phyloP scores from a whole-genome alignment of 1,140 invertebrate species.

The Tribolium castaneum region DNA sequence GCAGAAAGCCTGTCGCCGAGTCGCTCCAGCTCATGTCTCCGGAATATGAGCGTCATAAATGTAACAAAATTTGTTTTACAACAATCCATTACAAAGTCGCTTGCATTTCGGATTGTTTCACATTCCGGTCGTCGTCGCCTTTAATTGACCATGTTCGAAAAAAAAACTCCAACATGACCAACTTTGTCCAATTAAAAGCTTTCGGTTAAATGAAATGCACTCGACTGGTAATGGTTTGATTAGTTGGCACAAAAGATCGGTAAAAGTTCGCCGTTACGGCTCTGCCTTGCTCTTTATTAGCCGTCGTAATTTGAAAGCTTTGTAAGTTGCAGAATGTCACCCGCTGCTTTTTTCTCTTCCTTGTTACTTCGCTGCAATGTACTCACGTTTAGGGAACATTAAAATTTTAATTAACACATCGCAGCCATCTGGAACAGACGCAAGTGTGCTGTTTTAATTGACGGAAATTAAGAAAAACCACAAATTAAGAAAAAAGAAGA shows the following conservation, averaged over 20 bases:
- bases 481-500: background rate
- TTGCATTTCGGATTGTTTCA: background rate
- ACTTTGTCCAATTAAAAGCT: slow-evolving; percentile 34
- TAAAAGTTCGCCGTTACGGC: slow-evolving; percentile 12
- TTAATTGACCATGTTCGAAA: slow-evolving; percentile 1
- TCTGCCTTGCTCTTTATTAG: slow-evolving; percentile 2
- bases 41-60: slow-evolving; percentile 38
- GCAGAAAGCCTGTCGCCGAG: slow-evolving; percentile 24
- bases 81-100: slow-evolving; percentile 11
- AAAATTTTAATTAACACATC: slow-evolving; percentile 36
- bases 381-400: slow-evolving; percentile 1
- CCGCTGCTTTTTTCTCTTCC: background rate
- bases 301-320: slow-evolving; percentile 31
- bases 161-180: background rate
- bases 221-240: slow-evolving; percentile 37
- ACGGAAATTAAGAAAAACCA: slow-evolving; percentile 16
- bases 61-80: slow-evolving; percentile 38
- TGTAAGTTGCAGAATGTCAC: slow-evolving; percentile 2
- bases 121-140: background rate
- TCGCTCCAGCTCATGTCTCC: slow-evolving; percentile 7
- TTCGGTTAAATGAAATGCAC: slow-evolving; percentile 33
- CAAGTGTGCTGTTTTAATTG: slow-evolving; percentile 11
- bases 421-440: slow-evolving; percentile 4
- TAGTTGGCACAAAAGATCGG: slow-evolving; percentile 18
- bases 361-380: slow-evolving; percentile 8